These are phyloP conservation scores for Thalassaphorura encarpata DNA, from an alignment of 1,140 invertebrate genomes.

Conservation along the genomic window DNA sequence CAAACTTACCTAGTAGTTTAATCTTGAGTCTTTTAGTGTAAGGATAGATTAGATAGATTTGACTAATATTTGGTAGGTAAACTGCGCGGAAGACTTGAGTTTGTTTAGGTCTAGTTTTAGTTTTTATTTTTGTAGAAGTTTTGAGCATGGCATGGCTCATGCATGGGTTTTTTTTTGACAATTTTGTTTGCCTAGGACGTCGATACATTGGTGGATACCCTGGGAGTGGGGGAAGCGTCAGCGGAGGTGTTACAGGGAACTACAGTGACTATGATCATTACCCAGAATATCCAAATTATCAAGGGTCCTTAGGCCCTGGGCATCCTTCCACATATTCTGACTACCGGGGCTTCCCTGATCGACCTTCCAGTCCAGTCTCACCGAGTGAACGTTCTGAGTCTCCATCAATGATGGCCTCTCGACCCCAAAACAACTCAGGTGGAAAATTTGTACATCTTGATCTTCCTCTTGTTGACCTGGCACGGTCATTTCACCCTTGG, in stretches of 20 bases:
- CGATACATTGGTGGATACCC: slow-evolving; percentile 10
- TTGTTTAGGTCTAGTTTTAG: slow-evolving; percentile 8
- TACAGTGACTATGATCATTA: slow-evolving; percentile 54
- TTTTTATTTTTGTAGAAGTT: neutral
- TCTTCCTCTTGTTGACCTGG: too few relatives aligned
- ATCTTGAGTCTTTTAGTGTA: neutral
- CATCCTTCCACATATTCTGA: slow-evolving; percentile 19
- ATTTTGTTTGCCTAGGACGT: slow-evolving; percentile 12
- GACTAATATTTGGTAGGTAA: neutral
- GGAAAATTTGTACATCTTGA: too few relatives aligned
- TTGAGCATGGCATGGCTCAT: too few relatives aligned
- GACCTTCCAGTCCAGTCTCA: slow-evolving; percentile 47
- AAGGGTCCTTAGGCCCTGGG: slow-evolving; percentile 3
- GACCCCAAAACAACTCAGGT: too few relatives aligned
- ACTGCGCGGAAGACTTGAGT: neutral
- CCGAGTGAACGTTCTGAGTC: slow-evolving; percentile 51
- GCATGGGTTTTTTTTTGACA: neutral
- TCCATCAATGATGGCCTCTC: slow-evolving; percentile 42
- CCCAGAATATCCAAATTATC: slow-evolving; percentile 38
- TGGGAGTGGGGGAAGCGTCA: slow-evolving; percentile 32
- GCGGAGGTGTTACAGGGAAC: slow-evolving; percentile 24
- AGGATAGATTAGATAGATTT: neutral
- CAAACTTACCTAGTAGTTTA: neutral
- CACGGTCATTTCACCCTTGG: too few relatives aligned
- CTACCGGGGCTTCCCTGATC: slow-evolving; percentile 38